phyloP scores from a whole-genome alignment of 1,140 invertebrate genomes.

The Anastatus disparis region DNA sequence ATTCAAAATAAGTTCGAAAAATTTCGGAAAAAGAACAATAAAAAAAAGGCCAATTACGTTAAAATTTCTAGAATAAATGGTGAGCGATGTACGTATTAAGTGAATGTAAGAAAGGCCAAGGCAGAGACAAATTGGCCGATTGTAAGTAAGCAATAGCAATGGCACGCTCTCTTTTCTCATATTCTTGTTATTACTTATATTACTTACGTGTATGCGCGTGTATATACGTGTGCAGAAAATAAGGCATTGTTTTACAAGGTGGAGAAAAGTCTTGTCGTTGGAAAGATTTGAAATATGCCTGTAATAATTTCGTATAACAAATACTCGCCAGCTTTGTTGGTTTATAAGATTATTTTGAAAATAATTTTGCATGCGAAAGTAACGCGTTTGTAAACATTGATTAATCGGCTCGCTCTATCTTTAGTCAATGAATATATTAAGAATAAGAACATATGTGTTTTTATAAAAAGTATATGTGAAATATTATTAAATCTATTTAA shows the following conservation, averaged over 20 bases:
- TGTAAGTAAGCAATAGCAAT: no score
- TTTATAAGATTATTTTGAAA: slow-evolving; percentile 33
- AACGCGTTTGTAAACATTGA: slow-evolving; percentile 15
- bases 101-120: slow-evolving; percentile 9
- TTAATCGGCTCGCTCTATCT: slow-evolving; percentile 24
- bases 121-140: slow-evolving; percentile 37
- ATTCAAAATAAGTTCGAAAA: no score
- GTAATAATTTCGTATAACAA: slow-evolving; percentile 22
- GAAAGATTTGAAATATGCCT: slow-evolving; percentile 12
- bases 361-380: background rate
- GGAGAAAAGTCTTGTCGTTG: slow-evolving; percentile 14
- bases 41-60: no score
- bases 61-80: no score
- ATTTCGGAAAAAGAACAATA: no score
- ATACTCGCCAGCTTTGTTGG: slow-evolving; percentile 12
- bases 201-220: no score
- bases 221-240: slow-evolving; percentile 16
- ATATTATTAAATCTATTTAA: no score
- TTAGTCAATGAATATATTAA: no score
- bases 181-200: no score
- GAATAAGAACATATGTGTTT: no score
- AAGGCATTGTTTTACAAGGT: slow-evolving; percentile 16
- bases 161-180: no score
- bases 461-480: no score
- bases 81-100: background rate